Evolutionary conservation across 2,797 vertebrate genomes (phyloP).

Genomic region (Lacerta agilis): DNA sequence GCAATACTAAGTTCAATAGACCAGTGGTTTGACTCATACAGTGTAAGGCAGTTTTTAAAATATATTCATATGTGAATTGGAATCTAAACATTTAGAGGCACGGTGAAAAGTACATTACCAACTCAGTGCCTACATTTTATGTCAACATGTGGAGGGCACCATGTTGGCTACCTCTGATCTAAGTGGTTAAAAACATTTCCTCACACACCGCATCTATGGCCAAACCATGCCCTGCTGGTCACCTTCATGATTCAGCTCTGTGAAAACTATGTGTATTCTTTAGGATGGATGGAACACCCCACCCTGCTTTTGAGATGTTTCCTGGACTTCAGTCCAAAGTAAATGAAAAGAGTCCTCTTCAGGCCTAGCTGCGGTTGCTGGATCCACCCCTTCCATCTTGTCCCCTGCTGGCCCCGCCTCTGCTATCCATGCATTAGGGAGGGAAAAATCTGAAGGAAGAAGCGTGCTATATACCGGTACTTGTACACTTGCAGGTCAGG

Average conservation of each 20-base stretch:
- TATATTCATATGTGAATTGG: background rate
- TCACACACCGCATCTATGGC: accelerated
- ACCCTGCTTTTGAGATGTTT: accelerated
- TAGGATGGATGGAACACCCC: background rate
- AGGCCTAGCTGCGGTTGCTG: too few species aligned
- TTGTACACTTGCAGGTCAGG: too few species aligned
- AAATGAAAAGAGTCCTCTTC: too few species aligned
- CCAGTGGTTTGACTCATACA: background rate
- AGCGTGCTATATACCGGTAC: too few species aligned
- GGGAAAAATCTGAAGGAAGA: too few species aligned
- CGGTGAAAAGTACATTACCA: accelerated
- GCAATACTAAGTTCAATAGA: background rate
- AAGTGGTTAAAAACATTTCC: accelerated
- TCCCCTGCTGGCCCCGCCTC: too few species aligned
- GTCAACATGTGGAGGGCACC: too few species aligned
- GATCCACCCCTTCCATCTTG: too few species aligned
- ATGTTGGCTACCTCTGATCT: too few species aligned
- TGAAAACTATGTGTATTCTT: accelerated
- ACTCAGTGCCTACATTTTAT: background rate
- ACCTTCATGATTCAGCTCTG: background rate
- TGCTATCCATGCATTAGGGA: too few species aligned
- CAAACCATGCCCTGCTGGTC: background rate
- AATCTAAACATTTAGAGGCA: background rate
- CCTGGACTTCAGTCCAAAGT: background rate
- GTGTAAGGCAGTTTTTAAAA: background rate